phyloP scores from a whole-genome alignment of 2,888 invertebrate genomes.

The Hemicrepidius hirtus region DNA sequence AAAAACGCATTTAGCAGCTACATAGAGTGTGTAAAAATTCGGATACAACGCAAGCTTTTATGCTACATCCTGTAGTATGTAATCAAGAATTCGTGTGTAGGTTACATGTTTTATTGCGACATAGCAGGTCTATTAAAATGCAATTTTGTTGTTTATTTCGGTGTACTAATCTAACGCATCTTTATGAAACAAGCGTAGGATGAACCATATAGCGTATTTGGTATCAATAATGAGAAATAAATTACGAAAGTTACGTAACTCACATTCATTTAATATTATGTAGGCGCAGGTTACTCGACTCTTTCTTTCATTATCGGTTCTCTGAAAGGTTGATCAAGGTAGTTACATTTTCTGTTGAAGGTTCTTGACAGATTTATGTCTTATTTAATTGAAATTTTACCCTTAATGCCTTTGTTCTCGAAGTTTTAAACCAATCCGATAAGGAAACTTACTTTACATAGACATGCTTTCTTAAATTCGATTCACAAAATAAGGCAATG shows the following conservation, averaged over 20 bases:
- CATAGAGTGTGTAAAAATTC: too few species aligned
- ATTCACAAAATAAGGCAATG: too few species aligned
- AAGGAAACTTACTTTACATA: too few species aligned
- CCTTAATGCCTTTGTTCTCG: too few species aligned
- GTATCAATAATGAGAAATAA: constrained; percentile 16
- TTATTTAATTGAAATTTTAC: too few species aligned
- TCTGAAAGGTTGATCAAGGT: constrained; percentile 6
- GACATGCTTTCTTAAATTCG: too few species aligned
- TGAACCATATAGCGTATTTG: constrained; percentile 6
- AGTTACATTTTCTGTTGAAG: constrained; percentile 7
- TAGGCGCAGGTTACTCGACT: constrained; percentile 10
- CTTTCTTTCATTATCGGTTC: constrained; percentile 14
- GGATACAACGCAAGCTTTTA: too few species aligned
- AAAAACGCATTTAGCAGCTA: too few species aligned
- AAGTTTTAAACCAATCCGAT: too few species aligned
- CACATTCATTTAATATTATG: constrained; percentile 6
- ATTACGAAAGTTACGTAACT: constrained; percentile 11
- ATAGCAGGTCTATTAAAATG: neutral
- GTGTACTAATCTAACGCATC: neutral
- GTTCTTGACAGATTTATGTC: constrained; percentile 6
- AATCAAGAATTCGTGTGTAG: neutral
- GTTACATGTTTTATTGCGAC: neutral
- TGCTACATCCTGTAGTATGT: too few species aligned
- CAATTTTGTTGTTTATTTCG: constrained; percentile 1
- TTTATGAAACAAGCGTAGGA: constrained; percentile 14